Conservation (phyloP, 1,140 invertebrate genomes). For the Hirudo medicinalis region DNA sequence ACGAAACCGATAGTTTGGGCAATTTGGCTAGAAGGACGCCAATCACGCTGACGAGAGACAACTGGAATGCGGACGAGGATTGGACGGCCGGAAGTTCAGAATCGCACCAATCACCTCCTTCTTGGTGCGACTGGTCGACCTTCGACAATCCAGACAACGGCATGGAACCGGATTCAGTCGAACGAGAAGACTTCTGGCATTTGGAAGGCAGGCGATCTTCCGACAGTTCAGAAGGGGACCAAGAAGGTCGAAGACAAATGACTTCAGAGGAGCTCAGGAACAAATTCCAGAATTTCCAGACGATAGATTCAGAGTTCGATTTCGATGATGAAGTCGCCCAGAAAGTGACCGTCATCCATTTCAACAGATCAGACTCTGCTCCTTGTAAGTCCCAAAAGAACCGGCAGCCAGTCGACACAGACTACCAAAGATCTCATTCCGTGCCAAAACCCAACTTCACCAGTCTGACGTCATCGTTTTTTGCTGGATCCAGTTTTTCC, state of each 20-base stretch:
- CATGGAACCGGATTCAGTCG: no score
- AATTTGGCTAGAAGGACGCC: neutral
- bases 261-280: neutral
- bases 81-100: neutral
- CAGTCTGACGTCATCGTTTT: neutral
- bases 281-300: neutral
- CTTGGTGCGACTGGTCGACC: slow-evolving; percentile 10
- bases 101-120: neutral
- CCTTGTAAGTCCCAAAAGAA: neutral
- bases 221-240: no score
- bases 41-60: neutral
- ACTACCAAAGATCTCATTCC: slow-evolving; percentile 5
- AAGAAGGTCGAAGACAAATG: neutral
- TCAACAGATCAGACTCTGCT: slow-evolving; percentile 5
- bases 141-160: slow-evolving; percentile 10
- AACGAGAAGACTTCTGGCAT: no score
- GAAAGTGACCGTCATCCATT: slow-evolving; percentile 4
- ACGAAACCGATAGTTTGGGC: neutral
- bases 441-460: neutral
- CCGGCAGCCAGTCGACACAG: neutral
- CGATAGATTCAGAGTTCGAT: slow-evolving; percentile 2
- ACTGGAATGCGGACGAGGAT: neutral
- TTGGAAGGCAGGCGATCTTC: no score
- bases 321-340: neutral
- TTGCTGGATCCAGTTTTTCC: neutral